phyloP scores from a whole-genome alignment of 2,797 vertebrate genomes.

The Muscicapa comitata region DNA sequence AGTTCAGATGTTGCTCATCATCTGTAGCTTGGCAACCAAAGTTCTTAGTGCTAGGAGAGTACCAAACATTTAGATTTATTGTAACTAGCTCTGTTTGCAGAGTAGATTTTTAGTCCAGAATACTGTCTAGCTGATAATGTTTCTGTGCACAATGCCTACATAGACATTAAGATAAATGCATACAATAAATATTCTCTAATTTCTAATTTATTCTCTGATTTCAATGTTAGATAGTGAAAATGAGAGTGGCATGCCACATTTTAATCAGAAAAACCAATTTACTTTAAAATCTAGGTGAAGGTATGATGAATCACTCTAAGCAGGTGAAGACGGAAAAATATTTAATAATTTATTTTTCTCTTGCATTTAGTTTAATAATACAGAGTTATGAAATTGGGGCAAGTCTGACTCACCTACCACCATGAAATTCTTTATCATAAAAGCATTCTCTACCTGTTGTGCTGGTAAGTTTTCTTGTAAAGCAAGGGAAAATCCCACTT shows the following conservation, averaged over 20 bases:
- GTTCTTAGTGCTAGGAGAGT: background rate
- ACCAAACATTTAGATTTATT: background rate
- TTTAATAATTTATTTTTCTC: background rate
- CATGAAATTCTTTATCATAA: background rate
- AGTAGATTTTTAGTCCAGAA: background rate
- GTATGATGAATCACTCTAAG: background rate
- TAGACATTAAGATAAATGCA: background rate
- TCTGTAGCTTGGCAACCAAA: background rate
- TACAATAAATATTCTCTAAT: background rate
- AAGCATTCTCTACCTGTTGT: background rate
- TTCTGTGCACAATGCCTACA: background rate
- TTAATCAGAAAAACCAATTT: background rate
- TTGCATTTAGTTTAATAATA: background rate
- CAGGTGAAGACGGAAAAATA: background rate
- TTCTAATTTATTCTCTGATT: background rate
- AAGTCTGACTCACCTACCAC: background rate
- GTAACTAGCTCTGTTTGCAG: background rate
- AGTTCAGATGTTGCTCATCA: background rate
- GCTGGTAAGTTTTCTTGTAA: background rate
- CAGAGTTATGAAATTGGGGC: background rate
- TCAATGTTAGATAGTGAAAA: background rate
- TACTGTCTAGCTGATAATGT: background rate
- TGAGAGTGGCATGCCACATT: background rate
- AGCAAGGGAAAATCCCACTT: background rate
- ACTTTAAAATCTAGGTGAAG: background rate